Conservation (phyloP, 2,888 invertebrate genomes). For the Corbicula japonica region DNA sequence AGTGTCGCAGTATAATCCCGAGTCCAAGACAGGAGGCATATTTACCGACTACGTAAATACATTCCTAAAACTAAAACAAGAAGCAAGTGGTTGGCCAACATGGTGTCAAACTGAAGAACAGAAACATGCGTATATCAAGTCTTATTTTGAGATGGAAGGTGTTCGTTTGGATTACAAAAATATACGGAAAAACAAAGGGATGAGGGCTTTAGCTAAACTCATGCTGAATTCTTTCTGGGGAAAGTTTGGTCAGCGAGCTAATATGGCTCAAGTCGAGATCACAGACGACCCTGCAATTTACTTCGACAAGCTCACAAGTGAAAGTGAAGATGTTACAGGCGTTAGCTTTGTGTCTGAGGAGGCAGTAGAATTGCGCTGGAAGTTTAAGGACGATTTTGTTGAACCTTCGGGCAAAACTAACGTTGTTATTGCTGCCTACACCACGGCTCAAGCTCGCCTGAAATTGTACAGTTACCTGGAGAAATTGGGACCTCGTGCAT, state of each 20-base stretch:
- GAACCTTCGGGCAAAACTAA: no score
- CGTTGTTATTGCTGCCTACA: no score
- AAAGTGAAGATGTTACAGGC: no score
- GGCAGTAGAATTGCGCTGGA: no score
- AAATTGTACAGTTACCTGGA: no score
- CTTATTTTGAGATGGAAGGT: conserved; percentile 62
- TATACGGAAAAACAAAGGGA: conserved; percentile 54
- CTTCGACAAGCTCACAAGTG: no score
- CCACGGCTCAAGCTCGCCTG: no score
- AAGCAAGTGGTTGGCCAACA: conserved; percentile 72
- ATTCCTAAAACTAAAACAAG: conserved; percentile 74
- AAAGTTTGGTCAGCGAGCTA: conserved; percentile 48
- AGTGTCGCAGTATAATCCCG: no score
- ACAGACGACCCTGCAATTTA: background rate
- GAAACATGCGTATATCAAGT: conserved; percentile 65
- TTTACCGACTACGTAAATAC: conserved; percentile 82
- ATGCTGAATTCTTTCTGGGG: conserved; percentile 67
- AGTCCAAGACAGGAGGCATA: conserved; percentile 64
- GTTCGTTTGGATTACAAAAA: conserved; percentile 41
- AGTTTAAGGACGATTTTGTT: no score
- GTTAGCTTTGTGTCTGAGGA: no score
- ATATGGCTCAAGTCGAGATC: conserved; percentile 24
- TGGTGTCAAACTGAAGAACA: conserved; percentile 59
- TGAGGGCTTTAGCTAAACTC: conserved; percentile 54
- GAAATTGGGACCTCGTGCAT: no score